phyloP scores from a whole-genome alignment of 2,888 invertebrate genomes.

The Parnassius glacialis region DNA sequence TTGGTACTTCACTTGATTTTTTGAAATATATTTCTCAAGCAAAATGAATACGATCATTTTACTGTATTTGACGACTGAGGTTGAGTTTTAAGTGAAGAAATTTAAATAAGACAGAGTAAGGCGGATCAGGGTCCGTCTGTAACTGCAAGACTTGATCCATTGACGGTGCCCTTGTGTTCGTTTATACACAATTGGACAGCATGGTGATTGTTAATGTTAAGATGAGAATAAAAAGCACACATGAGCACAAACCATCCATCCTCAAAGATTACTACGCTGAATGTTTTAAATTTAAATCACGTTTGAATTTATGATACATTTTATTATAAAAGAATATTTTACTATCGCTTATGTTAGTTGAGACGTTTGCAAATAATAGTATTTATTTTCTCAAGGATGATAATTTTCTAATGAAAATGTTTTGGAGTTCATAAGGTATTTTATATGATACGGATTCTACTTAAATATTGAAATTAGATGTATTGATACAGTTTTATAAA shows the following conservation, averaged over 20 bases:
- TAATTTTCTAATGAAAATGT: conserved; percentile 61
- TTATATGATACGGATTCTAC: conserved; percentile 67
- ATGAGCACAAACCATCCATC: conserved; percentile 80
- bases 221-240: conserved; percentile 73
- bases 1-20: conserved; percentile 79
- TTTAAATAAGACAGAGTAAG: conserved; percentile 46
- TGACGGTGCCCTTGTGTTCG: conserved; percentile 32
- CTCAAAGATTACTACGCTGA: conserved; percentile 72
- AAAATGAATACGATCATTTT: conserved; percentile 69
- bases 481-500: conserved; percentile 46
- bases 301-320: conserved; percentile 81
- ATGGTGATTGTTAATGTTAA: conserved; percentile 75
- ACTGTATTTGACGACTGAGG: conserved; percentile 70
- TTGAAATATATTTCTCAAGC: conserved; percentile 73
- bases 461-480: conserved; percentile 56
- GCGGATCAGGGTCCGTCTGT: conserved; percentile 31
- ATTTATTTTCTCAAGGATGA: conserved; percentile 71
- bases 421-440: conserved; percentile 60
- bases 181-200: conserved; percentile 45
- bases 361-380: conserved; percentile 76
- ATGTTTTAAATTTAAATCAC: conserved; percentile 76
- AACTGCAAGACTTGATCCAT: conserved; percentile 6
- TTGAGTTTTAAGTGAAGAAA: conserved; percentile 57
- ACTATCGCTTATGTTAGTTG: conserved; percentile 78
- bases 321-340: conserved; percentile 77